Conservation (phyloP, 2,797 vertebrate species). For the Trematomus bernacchii region DNA sequence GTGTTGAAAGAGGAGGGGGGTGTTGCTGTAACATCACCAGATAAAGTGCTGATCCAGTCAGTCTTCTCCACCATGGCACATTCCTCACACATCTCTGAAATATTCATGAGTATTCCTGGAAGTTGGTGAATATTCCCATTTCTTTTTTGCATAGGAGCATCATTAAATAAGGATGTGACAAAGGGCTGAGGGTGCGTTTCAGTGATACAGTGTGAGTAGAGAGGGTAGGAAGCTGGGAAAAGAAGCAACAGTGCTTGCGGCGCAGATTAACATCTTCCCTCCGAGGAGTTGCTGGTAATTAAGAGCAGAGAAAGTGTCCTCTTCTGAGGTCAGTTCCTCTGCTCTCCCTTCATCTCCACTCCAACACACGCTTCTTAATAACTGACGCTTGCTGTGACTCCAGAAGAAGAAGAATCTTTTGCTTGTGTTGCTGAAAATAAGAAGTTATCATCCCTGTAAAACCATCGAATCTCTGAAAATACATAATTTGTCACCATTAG, state of each 20-base stretch:
- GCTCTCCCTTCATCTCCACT: constrained; percentile 10
- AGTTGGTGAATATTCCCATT: constrained; percentile 38
- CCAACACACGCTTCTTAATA: constrained; percentile 29
- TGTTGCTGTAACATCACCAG: constrained; percentile 6
- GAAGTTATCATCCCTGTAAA: not conserved
- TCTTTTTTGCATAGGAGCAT: constrained; percentile 41
- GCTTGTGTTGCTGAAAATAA: constrained; percentile 16
- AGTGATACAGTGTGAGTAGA: constrained; percentile 8
- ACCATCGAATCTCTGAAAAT: constrained; percentile 14
- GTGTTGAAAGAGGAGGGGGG: not conserved
- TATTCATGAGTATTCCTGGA: constrained; percentile 57
- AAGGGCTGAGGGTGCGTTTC: constrained; percentile 46
- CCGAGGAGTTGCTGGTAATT: constrained; percentile 50
- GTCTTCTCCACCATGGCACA: constrained; percentile 17
- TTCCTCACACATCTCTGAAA: constrained; percentile 46
- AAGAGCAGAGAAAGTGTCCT: constrained; percentile 45
- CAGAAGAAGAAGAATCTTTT: constrained; percentile 7
- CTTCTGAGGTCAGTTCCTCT: constrained; percentile 54
- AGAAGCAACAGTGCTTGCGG: constrained; percentile 14
- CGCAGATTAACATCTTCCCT: constrained; percentile 27
- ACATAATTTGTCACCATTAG: constrained; percentile 16
- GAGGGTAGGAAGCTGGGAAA: constrained; percentile 7
- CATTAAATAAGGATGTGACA: constrained; percentile 61
- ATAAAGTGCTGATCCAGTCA: constrained; percentile 55
- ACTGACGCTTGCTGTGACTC: constrained; percentile 6